Percentiles rank a stretch among this genome's conserved stretches.
These are phyloP conservation scores for Catamblyrhynchus diadema DNA, from an alignment of 2,797 vertebrate genomes.

Conservation along the genomic window DNA sequence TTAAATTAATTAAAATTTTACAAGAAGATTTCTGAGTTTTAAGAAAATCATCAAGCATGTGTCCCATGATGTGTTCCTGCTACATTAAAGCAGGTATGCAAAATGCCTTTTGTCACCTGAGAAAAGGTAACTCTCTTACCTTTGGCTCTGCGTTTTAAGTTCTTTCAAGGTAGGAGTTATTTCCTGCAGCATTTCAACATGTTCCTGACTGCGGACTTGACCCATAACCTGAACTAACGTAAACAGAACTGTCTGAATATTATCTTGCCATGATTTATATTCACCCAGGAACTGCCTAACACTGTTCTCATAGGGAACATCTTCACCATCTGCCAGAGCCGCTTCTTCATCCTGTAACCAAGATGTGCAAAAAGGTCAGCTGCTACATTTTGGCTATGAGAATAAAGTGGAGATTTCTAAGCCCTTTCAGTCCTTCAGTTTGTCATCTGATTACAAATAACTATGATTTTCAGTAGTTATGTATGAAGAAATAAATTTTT, in stretches of 20 bases:
- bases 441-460: neutral
- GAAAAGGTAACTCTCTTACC: conserved; percentile 72
- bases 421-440: neutral
- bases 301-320: conserved; percentile 92
- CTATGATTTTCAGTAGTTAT: neutral
- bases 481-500: neutral
- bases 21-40: neutral
- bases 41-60: neutral
- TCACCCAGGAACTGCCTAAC: conserved; percentile 94
- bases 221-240: conserved; percentile 95
- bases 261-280: conserved; percentile 99
- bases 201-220: conserved; percentile 91
- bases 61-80: neutral
- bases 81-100: neutral
- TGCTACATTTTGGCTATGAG: neutral
- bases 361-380: neutral
- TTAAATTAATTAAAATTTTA: neutral
- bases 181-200: conserved; percentile 92
- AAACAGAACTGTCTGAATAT: conserved; percentile 95
- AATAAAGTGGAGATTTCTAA: neutral
- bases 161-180: conserved; percentile 94
- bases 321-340: conserved; percentile 91
- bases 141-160: conserved; percentile 91
- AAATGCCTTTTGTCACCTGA: neutral
- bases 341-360: conserved; percentile 91